phyloP scores from a whole-genome alignment of 2,797 vertebrate species.

The Serranus cabrilla region DNA sequence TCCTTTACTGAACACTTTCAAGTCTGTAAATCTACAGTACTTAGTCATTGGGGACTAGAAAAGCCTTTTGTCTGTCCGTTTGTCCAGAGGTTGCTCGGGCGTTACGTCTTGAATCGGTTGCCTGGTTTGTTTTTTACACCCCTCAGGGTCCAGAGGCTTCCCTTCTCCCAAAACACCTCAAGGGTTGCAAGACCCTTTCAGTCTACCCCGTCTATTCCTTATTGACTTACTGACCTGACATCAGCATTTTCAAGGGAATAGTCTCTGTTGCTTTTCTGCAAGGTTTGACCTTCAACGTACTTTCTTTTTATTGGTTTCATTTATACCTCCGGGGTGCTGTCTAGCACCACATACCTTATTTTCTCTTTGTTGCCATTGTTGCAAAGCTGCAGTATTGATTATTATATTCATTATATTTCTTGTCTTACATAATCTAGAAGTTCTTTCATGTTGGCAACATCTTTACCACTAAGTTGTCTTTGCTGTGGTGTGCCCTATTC shows the following conservation, averaged over 20 bases:
- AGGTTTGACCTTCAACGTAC: conserved; percentile 19
- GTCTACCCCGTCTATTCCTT: conserved; percentile 39
- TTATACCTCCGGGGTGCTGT: conserved; percentile 14
- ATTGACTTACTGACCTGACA: conserved; percentile 50
- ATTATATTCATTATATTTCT: not conserved
- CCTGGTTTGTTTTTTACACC: conserved; percentile 48
- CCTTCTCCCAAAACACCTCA: conserved; percentile 31
- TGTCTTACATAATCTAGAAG: not conserved
- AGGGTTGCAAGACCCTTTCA: conserved; percentile 32
- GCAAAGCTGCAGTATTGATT: conserved; percentile 21
- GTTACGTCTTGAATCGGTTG: conserved; percentile 39
- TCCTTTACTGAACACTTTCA: conserved; percentile 46
- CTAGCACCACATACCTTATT: not conserved
- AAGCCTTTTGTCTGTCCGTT: conserved; percentile 50
- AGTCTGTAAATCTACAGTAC: conserved; percentile 57
- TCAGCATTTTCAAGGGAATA: conserved; percentile 38
- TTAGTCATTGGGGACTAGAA: conserved; percentile 40
- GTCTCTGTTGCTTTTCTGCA: conserved; percentile 24
- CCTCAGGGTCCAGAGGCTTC: conserved; percentile 52
- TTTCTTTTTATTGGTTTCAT: conserved; percentile 21
- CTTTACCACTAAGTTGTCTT: not conserved
- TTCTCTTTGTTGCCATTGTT: conserved; percentile 16
- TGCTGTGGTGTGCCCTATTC: not conserved
- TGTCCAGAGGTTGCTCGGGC: conserved; percentile 48
- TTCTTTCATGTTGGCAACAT: not conserved